Percentiles rank a stretch among this genome's conserved stretches.
Evolutionary conservation across 2,888 invertebrate species (phyloP).

Genomic region (Tolmerus cingulatus): DNA sequence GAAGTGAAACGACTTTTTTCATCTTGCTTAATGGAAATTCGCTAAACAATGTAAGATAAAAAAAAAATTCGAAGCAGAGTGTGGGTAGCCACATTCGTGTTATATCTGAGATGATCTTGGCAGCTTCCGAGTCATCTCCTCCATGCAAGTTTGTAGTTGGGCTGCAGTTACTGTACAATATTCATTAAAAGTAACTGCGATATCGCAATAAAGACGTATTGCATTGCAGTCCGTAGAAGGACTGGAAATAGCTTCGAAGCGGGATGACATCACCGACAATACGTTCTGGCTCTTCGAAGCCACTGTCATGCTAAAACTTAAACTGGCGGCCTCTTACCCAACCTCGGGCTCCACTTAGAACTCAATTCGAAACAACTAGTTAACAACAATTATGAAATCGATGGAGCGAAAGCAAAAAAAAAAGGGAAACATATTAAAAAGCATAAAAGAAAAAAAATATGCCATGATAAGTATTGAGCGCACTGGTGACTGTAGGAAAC

Average conservation of each 20-base stretch:
- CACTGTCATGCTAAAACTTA: background rate
- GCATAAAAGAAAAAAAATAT: background rate
- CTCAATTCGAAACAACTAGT: background rate
- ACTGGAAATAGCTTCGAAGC: background rate
- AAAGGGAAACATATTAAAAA: background rate
- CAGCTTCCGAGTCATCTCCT: background rate
- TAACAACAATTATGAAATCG: constrained; percentile 19
- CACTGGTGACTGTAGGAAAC: background rate
- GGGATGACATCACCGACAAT: background rate
- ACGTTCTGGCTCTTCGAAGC: background rate
- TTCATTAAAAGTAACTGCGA: background rate
- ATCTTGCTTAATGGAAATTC: background rate
- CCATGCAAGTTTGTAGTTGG: background rate
- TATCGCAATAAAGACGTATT: background rate
- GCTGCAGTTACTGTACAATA: background rate
- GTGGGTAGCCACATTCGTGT: background rate
- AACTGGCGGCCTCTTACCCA: background rate
- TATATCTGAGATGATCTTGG: background rate
- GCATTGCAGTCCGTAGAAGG: background rate
- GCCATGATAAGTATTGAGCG: background rate
- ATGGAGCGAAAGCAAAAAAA: background rate
- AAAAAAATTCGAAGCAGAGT: background rate
- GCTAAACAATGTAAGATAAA: background rate
- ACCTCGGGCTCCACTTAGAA: background rate
- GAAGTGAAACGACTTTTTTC: background rate